Conservation (phyloP, 2,797 vertebrate species). For the Gallinago solitaria region DNA sequence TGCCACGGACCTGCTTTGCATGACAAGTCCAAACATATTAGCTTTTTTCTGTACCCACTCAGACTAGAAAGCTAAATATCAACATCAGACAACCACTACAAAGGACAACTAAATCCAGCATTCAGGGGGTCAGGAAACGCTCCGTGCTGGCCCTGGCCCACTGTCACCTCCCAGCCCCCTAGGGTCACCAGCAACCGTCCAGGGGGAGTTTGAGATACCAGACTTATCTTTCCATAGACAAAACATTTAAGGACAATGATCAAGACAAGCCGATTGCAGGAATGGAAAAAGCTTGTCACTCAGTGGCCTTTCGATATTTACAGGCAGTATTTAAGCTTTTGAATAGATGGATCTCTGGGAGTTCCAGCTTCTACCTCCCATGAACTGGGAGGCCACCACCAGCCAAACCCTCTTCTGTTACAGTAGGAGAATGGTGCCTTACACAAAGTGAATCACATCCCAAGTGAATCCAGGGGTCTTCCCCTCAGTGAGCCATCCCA, state of each 20-base stretch:
- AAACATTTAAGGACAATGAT: background rate
- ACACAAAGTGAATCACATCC: background rate
- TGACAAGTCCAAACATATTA: background rate
- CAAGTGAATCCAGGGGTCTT: fast-evolving
- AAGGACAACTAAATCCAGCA: background rate
- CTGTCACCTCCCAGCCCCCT: background rate
- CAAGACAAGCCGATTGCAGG: background rate
- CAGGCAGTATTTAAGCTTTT: background rate
- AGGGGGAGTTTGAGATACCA: background rate
- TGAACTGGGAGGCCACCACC: background rate
- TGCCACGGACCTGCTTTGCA: background rate
- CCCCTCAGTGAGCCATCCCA: too few species aligned
- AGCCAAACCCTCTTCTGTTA: background rate
- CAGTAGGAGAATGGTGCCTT: background rate
- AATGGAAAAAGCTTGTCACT: background rate
- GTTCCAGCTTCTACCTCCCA: background rate
- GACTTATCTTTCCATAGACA: background rate
- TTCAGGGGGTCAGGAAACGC: background rate
- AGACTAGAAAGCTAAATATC: background rate
- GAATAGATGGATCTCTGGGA: background rate
- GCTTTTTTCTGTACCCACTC: background rate
- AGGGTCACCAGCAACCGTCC: background rate
- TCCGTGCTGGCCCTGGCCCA: background rate
- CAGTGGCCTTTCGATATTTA: background rate
- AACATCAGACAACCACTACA: background rate